phyloP scores from a whole-genome alignment of 2,888 invertebrate genomes.

The Apamea sordens region DNA sequence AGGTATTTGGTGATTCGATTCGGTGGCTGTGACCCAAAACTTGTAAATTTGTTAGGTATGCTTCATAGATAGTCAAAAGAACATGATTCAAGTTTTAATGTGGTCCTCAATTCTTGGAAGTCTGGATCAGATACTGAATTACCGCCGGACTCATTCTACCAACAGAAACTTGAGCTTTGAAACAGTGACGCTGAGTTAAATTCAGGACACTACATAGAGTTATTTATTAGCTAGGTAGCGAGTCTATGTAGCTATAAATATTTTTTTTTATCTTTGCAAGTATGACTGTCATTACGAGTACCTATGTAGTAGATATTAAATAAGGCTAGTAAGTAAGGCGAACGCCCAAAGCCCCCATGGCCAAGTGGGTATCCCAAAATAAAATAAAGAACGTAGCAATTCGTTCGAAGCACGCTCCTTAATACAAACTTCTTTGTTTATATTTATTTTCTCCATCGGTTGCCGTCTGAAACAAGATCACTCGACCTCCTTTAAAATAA shows the following conservation, averaged over 20 bases:
- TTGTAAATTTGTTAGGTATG: constrained; percentile 16
- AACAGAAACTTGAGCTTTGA: neutral
- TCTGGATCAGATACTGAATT: constrained; percentile 5
- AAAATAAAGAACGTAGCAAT: constrained; percentile 11
- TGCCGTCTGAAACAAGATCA: constrained; percentile 38
- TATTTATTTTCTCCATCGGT: constrained; percentile 36
- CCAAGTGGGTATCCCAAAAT: constrained; percentile 3
- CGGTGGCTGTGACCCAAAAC: constrained; percentile 24
- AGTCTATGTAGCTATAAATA: neutral
- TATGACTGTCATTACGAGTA: neutral
- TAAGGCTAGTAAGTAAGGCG: neutral
- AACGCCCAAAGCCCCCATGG: neutral
- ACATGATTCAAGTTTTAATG: constrained; percentile 23
- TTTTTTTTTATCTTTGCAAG: too few species aligned
- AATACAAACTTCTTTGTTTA: constrained; percentile 17
- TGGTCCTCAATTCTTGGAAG: constrained; percentile 11
- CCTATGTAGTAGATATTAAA: neutral
- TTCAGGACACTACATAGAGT: neutral
- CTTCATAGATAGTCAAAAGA: too few species aligned
- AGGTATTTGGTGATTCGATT: constrained; percentile 14
- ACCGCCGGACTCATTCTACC: constrained; percentile 8
- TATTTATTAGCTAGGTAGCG: neutral
- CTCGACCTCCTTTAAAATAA: constrained; percentile 42
- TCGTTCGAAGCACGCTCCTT: constrained; percentile 1
- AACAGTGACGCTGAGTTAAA: neutral